Percentiles rank a stretch among this genome's conserved stretches.
Evolutionary conservation across 92 coral and sea anemone species (phyloP).

Genomic region (Montipora capitata): DNA sequence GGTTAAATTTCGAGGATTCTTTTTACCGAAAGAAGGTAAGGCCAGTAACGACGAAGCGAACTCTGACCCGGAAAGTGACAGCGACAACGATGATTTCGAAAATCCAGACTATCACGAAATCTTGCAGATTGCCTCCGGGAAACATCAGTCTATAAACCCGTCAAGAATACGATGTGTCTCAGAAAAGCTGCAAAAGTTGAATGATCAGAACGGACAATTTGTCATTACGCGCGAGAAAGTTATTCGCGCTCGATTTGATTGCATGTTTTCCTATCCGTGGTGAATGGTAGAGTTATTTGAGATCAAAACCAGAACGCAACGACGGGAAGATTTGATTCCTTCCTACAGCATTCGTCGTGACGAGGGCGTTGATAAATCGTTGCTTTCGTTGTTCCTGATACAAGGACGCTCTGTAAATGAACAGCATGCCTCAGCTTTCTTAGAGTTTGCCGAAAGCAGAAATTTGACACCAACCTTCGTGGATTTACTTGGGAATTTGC

Average conservation of each 20-base stretch:
- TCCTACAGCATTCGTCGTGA: conserved; percentile 72
- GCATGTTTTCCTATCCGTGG: conserved; percentile 47
- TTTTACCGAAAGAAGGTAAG: conserved; percentile 27
- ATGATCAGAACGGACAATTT: neutral
- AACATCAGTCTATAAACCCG: conserved; percentile 26
- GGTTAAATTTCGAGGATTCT: conserved; percentile 49
- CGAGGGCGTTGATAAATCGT: conserved; percentile 45
- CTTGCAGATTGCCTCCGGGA: conserved; percentile 40
- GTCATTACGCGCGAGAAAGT: conserved; percentile 10
- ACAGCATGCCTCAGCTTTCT: conserved; percentile 49
- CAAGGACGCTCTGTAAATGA: conserved; percentile 37
- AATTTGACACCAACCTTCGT: conserved; percentile 44
- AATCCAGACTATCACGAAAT: no score
- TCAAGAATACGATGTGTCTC: conserved; percentile 33
- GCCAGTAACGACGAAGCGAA: conserved; percentile 25
- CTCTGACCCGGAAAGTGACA: conserved; percentile 61
- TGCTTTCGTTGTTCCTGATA: conserved; percentile 51
- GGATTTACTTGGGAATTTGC: conserved; percentile 32
- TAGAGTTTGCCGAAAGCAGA: conserved; percentile 35
- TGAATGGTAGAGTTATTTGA: conserved; percentile 55
- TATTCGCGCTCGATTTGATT: conserved; percentile 69
- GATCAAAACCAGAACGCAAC: neutral
- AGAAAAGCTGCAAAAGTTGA: conserved; percentile 34
- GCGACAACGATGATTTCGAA: no score
- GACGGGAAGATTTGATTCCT: conserved; percentile 30